Percentiles rank a stretch among this genome's conserved stretches.
Evolutionary conservation across 1,140 invertebrate species (phyloP).

Genomic region (Pseudomyrmex pallidus): DNA sequence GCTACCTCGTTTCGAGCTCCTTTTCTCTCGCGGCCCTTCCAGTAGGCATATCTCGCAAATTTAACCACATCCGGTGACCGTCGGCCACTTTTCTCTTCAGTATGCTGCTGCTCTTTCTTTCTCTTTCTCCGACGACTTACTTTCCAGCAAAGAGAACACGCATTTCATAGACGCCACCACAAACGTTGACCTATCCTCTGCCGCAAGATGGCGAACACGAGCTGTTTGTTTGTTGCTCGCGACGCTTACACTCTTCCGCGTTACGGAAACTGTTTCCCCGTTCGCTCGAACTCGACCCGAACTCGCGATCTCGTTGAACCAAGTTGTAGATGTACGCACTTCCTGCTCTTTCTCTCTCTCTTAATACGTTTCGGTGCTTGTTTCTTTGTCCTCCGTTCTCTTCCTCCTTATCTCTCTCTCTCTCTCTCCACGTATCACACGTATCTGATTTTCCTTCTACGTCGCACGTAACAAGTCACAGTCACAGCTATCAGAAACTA

Average conservation of each 20-base stretch:
- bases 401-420: no score
- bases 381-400: no score
- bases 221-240: constrained; percentile 61
- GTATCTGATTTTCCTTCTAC: no score
- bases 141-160: constrained; percentile 30
- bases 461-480: no score
- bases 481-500: no score
- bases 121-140: neutral
- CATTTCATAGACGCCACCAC: constrained; percentile 60
- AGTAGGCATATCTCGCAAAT: constrained; percentile 64
- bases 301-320: no score
- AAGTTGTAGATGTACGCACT: no score
- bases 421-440: no score
- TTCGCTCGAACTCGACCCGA: no score
- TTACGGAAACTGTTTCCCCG: neutral
- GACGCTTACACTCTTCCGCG: no score
- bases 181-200: constrained; percentile 64
- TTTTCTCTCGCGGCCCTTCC: constrained; percentile 74
- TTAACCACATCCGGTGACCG: constrained; percentile 80
- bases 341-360: no score
- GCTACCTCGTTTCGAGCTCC: constrained; percentile 75
- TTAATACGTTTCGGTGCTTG: no score
- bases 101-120: neutral
- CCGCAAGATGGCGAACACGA: constrained; percentile 73
- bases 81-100: constrained; percentile 70